phyloP scores from a whole-genome alignment of 1,140 invertebrate genomes.

The Ostrea denselamellosa region DNA sequence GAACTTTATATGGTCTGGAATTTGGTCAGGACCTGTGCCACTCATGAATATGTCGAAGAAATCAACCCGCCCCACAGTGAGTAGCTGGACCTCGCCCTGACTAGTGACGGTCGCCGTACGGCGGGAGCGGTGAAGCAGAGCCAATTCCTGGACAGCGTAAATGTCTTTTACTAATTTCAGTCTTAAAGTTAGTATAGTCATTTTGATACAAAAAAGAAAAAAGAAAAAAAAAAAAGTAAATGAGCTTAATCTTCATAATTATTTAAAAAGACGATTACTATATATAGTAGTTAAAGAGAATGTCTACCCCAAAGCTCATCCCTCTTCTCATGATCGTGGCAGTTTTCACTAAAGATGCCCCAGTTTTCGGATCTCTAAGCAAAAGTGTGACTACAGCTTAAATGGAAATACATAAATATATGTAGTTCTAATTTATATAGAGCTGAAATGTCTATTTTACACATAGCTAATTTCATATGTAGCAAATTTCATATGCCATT shows the following conservation, averaged over 20 bases:
- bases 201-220: background rate
- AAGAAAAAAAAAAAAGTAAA: background rate
- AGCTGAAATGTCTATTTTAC: too few relatives aligned
- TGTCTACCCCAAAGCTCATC: constrained; percentile 76
- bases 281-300: background rate
- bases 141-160: constrained; percentile 71
- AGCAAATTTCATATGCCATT: too few relatives aligned
- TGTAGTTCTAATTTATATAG: too few relatives aligned
- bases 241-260: too few relatives aligned
- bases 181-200: background rate
- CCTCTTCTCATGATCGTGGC: constrained; percentile 75
- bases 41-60: constrained; percentile 79
- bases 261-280: too few relatives aligned
- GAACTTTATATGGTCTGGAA: constrained; percentile 76
- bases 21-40: constrained; percentile 60
- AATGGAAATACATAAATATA: constrained; percentile 20
- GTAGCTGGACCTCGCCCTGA: constrained; percentile 74
- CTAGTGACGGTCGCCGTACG: constrained; percentile 77
- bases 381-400: constrained; percentile 76
- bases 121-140: constrained; percentile 74
- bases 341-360: constrained; percentile 69
- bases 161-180: background rate
- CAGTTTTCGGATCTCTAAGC: constrained; percentile 72
- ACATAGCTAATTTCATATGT: too few relatives aligned
- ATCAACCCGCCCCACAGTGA: constrained; percentile 76